A percentile compares a stretch with the other conserved stretches of the same genome.
Conservation (phyloP, 2,888 invertebrate species). For the Drymonia ruficornis region DNA sequence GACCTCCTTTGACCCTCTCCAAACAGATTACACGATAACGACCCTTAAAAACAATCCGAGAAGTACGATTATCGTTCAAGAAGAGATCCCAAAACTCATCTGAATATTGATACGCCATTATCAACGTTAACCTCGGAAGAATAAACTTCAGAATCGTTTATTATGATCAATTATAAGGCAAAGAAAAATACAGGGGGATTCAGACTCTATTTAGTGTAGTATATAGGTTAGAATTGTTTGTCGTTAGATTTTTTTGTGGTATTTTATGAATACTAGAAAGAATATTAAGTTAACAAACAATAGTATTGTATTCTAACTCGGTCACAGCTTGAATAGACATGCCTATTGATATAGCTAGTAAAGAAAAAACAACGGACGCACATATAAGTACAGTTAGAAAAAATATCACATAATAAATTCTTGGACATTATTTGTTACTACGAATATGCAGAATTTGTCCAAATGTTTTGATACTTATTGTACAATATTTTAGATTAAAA, state of each 20-base stretch:
- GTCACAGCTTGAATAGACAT: constrained; percentile 36
- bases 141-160: constrained; percentile 3
- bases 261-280: constrained; percentile 28
- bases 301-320: constrained; percentile 59
- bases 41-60: constrained; percentile 6
- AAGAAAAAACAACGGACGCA: not conserved
- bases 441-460: too few relatives aligned
- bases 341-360: constrained; percentile 6
- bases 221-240: constrained; percentile 28
- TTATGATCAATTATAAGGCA: constrained; percentile 1
- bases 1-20: not conserved
- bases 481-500: too few relatives aligned
- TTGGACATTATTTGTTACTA: too few relatives aligned
- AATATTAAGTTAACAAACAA: constrained; percentile 39
- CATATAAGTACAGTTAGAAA: not conserved
- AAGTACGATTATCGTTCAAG: constrained; percentile 19
- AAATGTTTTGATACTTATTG: too few relatives aligned
- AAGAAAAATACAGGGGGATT: not conserved
- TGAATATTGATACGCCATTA: constrained; percentile 5
- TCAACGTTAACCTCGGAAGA: not conserved
- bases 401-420: not conserved
- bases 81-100: constrained; percentile 10
- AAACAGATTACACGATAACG: constrained; percentile 11
- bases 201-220: constrained; percentile 16
- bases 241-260: constrained; percentile 14